These are phyloP conservation scores for Arion vulgaris DNA, from an alignment of 1,140 invertebrate genomes.

Conservation along the genomic window DNA sequence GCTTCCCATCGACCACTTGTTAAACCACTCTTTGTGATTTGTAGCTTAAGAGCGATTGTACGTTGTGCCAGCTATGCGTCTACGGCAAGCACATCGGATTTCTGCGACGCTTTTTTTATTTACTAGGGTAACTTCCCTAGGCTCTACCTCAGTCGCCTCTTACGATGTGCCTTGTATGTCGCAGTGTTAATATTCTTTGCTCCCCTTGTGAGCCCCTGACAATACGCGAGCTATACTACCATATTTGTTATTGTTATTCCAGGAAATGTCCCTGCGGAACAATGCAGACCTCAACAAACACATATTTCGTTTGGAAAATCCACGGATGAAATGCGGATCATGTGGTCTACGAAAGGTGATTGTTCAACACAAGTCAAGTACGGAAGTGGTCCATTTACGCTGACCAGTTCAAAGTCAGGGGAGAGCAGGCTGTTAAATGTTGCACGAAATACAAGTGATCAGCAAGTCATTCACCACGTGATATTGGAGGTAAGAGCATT, in stretches of 20 bases:
- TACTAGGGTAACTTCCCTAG: too few relatives aligned
- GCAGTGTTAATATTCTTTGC: too few relatives aligned
- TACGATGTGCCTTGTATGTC: too few relatives aligned
- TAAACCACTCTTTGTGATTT: too few relatives aligned
- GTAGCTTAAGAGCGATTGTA: too few relatives aligned
- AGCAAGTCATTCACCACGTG: slow-evolving; percentile 31
- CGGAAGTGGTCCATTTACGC: slow-evolving; percentile 42
- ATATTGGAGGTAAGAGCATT: slow-evolving; percentile 1
- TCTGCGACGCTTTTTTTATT: too few relatives aligned
- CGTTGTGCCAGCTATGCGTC: too few relatives aligned
- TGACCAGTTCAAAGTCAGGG: slow-evolving; percentile 19
- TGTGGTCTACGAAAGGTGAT: slow-evolving; percentile 51
- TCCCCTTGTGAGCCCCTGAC: too few relatives aligned
- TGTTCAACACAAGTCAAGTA: slow-evolving; percentile 45
- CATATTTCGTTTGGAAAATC: slow-evolving; percentile 53
- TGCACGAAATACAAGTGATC: background rate
- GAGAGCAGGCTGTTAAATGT: slow-evolving; percentile 27
- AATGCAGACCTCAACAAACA: slow-evolving; percentile 48
- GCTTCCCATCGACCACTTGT: too few relatives aligned
- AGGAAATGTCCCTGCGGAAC: slow-evolving; percentile 27
- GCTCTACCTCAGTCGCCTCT: too few relatives aligned
- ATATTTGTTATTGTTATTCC: background rate
- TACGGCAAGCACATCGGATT: too few relatives aligned
- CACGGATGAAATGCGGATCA: slow-evolving; percentile 44
- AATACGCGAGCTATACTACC: too few relatives aligned